Base-by-base conservation (phyloP, 1,140 invertebrate genomes). In the Heterodera carotae region DNA sequence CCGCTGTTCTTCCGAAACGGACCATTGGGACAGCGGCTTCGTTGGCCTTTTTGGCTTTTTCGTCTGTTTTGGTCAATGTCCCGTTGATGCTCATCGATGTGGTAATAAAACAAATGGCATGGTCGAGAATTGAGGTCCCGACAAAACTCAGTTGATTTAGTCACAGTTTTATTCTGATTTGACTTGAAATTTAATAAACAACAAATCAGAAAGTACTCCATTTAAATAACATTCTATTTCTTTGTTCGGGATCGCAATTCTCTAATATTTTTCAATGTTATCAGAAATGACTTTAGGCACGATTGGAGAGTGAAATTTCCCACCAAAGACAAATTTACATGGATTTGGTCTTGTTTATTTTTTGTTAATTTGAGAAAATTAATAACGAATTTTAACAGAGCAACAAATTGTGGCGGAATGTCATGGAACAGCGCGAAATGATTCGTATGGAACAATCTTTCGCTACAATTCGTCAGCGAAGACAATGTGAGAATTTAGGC, bases 361-460 rank as follows among this genome's bases (percentile, higher is more conserved):
- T 6, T 12, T 27, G 29, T 3, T 70, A 70, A n/a, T 48, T 33
- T 39, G 27, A 29, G 31, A 69, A 15, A 48, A 56, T 56, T 15
- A 56, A 56, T n/a, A 43, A 27, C 6, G 48, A 56, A 22, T 22
- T n/a, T n/a, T 22, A 36, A n/a, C 15, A 74, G 72, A 74, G 72
- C 29, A 83, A 82, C 36, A 72, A 71, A 10, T 83, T 82, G 81
- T 82, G 81, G 81, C 75, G 75, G 33, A 81, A 80, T 36, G 39
- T 82, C 6, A 82, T 82, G 81, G 64, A 69, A n/a, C 80, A 82
- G 56, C 39, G 56, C 15, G 68, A 80, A 36, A 66, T 59, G n/a
- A 83, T 68, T 18, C 68, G 77, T 27, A 34, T 73, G 60, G 76
- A 66, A 27, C 66, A 68, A 7, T 53, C 73, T 62, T 62, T 25